Evolutionary conservation across 2,113 vertebrate genomes (phyloP).

Genomic region (Thermophis baileyi): DNA sequence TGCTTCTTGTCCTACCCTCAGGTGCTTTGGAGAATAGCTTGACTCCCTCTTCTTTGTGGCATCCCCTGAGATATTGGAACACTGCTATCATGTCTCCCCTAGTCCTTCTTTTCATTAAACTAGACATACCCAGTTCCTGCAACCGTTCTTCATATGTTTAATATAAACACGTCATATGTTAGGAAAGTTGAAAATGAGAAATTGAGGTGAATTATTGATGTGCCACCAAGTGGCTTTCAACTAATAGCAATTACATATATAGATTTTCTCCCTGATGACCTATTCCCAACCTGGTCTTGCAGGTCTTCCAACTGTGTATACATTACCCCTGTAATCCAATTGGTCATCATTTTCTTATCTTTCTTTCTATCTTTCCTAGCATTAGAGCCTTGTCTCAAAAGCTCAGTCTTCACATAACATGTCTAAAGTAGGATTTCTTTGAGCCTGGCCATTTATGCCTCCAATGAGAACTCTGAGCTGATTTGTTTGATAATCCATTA

Average conservation of each 20-base stretch:
- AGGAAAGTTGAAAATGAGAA: background rate
- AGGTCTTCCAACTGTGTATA: background rate
- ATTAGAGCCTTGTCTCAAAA: background rate
- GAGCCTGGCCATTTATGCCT: background rate
- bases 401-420: background rate
- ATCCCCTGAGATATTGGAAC: no score
- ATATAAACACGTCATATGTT: background rate
- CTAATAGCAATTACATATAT: background rate
- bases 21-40: no score
- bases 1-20: no score
- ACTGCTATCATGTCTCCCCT: no score
- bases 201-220: background rate
- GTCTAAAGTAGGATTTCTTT: background rate
- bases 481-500: background rate
- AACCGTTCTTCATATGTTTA: no score
- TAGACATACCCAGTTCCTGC: no score
- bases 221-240: background rate
- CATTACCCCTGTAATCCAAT: background rate
- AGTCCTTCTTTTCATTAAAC: no score
- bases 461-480: background rate
- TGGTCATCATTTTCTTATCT: background rate
- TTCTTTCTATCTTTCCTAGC: background rate
- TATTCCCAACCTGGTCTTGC: background rate
- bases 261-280: background rate
- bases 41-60: no score